phyloP scores from a whole-genome alignment of 2,797 vertebrate genomes.

The Coregonus ussuriensis region DNA sequence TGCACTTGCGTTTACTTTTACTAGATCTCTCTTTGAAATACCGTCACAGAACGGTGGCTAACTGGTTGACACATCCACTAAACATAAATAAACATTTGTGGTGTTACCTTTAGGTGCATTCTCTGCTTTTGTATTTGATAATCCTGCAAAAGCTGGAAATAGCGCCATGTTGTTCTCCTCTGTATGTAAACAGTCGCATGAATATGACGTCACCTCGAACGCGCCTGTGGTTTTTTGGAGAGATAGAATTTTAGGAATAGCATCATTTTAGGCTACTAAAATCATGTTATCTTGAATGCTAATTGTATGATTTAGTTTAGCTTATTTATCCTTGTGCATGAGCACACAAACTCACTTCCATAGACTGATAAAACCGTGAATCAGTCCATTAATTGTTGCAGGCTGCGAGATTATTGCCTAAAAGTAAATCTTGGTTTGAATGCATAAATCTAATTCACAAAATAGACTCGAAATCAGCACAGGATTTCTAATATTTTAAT shows the following conservation, averaged over 20 bases:
- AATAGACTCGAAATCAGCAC: background rate
- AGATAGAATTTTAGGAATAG: background rate
- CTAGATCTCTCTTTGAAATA: background rate
- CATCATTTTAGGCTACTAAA: background rate
- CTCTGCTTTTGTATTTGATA: slow-evolving; percentile 45
- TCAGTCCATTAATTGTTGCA: background rate
- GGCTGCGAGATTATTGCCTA: background rate
- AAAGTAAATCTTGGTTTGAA: background rate
- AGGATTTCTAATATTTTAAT: background rate
- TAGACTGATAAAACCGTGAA: background rate
- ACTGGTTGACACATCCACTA: background rate
- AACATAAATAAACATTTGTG: background rate
- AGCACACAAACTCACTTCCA: background rate
- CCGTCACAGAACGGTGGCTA: background rate
- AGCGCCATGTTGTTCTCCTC: slow-evolving; percentile 67
- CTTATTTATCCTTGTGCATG: background rate
- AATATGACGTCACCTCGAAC: background rate
- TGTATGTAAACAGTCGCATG: slow-evolving; percentile 14
- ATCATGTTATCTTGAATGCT: background rate
- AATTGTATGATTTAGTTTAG: background rate
- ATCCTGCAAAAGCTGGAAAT: slow-evolving; percentile 74
- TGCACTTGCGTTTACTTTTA: background rate
- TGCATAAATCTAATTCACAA: background rate
- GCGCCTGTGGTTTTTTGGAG: background rate
- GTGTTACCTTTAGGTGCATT: slow-evolving; percentile 65